These are phyloP conservation scores for Nylanderia fulva DNA, from an alignment of 1,140 invertebrate genomes.

Conservation along the genomic window DNA sequence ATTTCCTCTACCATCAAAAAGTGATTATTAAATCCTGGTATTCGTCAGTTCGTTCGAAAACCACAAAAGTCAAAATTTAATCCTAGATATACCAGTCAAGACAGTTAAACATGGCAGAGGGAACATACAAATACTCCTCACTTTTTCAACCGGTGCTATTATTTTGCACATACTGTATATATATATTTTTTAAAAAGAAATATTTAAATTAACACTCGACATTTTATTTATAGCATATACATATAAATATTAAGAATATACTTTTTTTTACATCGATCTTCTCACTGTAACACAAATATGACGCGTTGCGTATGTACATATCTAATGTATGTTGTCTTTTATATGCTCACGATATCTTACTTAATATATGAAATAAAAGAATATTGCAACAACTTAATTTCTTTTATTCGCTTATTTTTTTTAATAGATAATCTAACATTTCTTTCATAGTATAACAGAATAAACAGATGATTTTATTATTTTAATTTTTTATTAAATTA, in stretches of 20 bases:
- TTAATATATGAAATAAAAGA: slow-evolving; percentile 33
- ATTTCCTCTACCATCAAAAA: too few relatives aligned
- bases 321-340: slow-evolving; percentile 34
- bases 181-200: not conserved
- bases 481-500: not conserved
- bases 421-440: not conserved
- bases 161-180: too few relatives aligned
- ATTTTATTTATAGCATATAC: slow-evolving; percentile 10
- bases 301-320: slow-evolving; percentile 4
- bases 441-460: not conserved
- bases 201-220: not conserved
- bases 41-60: too few relatives aligned
- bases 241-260: not conserved
- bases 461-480: not conserved
- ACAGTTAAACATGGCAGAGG: too few relatives aligned
- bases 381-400: slow-evolving; percentile 6
- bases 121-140: too few relatives aligned
- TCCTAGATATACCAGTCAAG: too few relatives aligned
- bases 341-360: slow-evolving; percentile 21
- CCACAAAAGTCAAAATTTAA: too few relatives aligned
- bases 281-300: slow-evolving; percentile 16
- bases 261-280: not conserved
- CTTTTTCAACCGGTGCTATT: too few relatives aligned
- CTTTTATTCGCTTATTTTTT: not conserved
- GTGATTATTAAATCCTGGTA: too few relatives aligned